phyloP scores from a whole-genome alignment of 2,797 vertebrate genomes.

The Linurgus olivaceus region DNA sequence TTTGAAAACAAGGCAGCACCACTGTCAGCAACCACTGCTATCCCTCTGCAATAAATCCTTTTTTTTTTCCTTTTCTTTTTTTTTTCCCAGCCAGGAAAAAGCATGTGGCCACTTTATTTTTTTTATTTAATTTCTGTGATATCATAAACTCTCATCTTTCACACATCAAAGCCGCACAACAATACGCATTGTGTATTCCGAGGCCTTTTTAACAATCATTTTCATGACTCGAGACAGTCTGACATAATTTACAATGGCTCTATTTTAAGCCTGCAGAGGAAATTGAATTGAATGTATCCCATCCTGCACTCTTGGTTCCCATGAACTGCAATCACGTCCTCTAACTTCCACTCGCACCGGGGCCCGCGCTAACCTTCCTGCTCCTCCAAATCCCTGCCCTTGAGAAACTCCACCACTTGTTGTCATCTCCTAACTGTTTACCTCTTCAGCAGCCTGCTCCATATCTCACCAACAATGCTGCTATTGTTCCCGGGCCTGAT shows the following conservation, averaged over 20 bases:
- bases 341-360: constrained; percentile 83
- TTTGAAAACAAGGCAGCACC: constrained; percentile 8
- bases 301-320: constrained; percentile 98
- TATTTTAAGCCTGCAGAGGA: constrained; percentile 99
- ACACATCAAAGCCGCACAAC: constrained; percentile 89
- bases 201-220: constrained; percentile 86
- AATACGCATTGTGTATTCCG: constrained; percentile 86
- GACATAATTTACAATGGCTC: constrained; percentile 97
- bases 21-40: neutral
- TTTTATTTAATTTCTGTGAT: constrained; percentile 71
- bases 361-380: constrained; percentile 79
- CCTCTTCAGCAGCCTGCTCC: constrained; percentile 63
- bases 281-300: constrained; percentile 99
- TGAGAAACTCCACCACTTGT: constrained; percentile 76
- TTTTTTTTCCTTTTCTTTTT: neutral
- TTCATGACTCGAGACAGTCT: constrained; percentile 87
- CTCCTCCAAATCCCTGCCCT: constrained; percentile 77
- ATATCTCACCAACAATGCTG: constrained; percentile 24
- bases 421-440: constrained; percentile 75
- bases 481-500: constrained; percentile 65
- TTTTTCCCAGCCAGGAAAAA: constrained; percentile 45
- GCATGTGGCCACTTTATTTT: constrained; percentile 56
- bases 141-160: constrained; percentile 88
- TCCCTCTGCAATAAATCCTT: neutral
- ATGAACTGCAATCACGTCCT: constrained; percentile 96